phyloP scores from a whole-genome alignment of 2,888 invertebrate genomes.

The Acanthosepion esculentum region DNA sequence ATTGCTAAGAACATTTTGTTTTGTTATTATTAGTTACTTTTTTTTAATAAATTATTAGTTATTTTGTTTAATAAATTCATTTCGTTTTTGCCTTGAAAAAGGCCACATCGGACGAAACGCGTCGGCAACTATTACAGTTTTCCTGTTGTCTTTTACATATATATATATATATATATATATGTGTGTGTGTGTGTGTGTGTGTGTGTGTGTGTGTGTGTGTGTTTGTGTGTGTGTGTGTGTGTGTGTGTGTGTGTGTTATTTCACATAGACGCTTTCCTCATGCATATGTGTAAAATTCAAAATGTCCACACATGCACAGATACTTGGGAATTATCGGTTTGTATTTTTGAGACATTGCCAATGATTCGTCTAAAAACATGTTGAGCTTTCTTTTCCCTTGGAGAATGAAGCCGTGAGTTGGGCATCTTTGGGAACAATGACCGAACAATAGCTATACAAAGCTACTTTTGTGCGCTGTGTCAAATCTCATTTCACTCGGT shows the following conservation, averaged over 20 bases:
- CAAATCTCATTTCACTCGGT: constrained; percentile 9
- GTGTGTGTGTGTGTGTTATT: background rate
- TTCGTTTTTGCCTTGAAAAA: too few species aligned
- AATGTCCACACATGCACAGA: background rate
- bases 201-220: background rate
- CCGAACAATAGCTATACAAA: background rate
- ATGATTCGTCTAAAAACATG: constrained; percentile 20
- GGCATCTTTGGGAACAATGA: background rate
- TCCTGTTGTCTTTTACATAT: background rate
- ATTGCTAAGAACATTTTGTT: too few species aligned
- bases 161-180: background rate
- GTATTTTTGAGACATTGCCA: background rate
- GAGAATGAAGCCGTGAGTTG: background rate
- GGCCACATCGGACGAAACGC: too few species aligned
- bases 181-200: background rate
- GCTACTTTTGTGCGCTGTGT: background rate
- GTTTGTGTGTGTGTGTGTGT: background rate
- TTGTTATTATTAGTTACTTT: too few species aligned
- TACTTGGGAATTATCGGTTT: background rate
- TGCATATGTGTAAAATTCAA: background rate
- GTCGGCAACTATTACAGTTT: too few species aligned
- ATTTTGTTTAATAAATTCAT: too few species aligned
- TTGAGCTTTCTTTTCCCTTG: background rate
- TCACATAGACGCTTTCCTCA: background rate
- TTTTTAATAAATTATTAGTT: too few species aligned